Base-by-base conservation (phyloP, 1,140 invertebrate species). In the Cecropterus lyciades region DNA sequence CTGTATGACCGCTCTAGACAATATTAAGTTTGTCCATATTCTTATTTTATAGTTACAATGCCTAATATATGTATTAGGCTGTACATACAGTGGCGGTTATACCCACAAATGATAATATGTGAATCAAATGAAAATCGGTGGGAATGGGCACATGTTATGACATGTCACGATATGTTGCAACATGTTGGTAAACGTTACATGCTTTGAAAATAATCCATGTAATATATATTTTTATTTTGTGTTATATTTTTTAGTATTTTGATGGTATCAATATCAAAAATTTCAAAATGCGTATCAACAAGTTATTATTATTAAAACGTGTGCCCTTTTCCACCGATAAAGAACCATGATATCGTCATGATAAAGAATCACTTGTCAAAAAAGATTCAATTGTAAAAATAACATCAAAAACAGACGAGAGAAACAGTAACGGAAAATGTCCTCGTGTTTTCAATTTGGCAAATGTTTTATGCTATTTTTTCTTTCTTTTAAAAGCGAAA, bases 401-500 rank as follows among this genome's bases (percentile, higher is more conserved):
- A 43, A 20, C 16, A 15, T 30, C 0, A 11, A 45, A 49, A 30
- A 46, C 45, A 24, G 48, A 40, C 16, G 16, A 24, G 48, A 48
- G 49, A 20, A 62, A 24, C 59, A 51, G 59, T 51, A 37, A 60
- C 46, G 59, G 46, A 62, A 13, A 42, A 55, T 42, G 59, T 62
- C 46, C 17, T 48, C 59, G 59, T 62, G 59, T 49, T 37, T 62
- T 55, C 13, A 42, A 17, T 55, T 55, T 55, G 30, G 17, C n/a
- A 55, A 42, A 55, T 42, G 33, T 62, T 17, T 6, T 48, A 60
- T n/a, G 42, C 43, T 46, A 15, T 33, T 49, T 62, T 62, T 20
- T n/a, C n/a, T n/a, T n/a, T n/a, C 6, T 14, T 51, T 59, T 59
- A n/a, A 13, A 45, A 10, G 13, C 40, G 14, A 37, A 2, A n/a